Percentiles rank a stretch among this genome's conserved stretches.
Evolutionary conservation across 2,888 invertebrate genomes (phyloP).

Genomic region (Polydrusus tereticollis): DNA sequence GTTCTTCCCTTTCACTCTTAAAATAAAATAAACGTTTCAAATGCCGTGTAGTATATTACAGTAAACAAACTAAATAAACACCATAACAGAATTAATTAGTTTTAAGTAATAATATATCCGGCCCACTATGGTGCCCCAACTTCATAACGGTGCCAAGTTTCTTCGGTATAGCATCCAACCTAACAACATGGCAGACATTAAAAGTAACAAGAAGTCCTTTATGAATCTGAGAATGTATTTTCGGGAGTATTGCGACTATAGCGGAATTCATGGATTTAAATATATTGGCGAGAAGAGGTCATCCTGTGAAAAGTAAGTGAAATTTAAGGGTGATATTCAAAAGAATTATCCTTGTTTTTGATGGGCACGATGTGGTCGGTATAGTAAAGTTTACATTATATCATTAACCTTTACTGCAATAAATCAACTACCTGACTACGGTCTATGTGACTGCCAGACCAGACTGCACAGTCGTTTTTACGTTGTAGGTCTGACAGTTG

Average conservation of each 20-base stretch:
- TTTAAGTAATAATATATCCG: not conserved
- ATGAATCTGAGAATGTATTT: constrained; percentile 48
- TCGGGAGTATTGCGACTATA: constrained; percentile 60
- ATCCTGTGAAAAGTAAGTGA: constrained; percentile 57
- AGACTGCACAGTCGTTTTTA: too few relatives aligned
- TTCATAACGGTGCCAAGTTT: constrained; percentile 16
- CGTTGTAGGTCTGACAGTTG: too few relatives aligned
- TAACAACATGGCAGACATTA: constrained; percentile 46
- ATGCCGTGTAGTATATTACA: not conserved
- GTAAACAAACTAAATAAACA: not conserved
- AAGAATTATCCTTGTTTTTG: too few relatives aligned
- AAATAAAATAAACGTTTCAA: not conserved
- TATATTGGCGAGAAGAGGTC: constrained; percentile 61
- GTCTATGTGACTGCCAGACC: too few relatives aligned
- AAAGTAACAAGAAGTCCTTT: constrained; percentile 38
- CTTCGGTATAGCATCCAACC: constrained; percentile 23
- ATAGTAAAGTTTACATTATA: too few relatives aligned
- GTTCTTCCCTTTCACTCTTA: too few relatives aligned
- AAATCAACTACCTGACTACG: too few relatives aligned
- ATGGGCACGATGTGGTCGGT: too few relatives aligned
- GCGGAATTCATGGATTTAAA: constrained; percentile 62
- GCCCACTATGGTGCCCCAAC: not conserved
- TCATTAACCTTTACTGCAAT: too few relatives aligned
- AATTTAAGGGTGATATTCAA: not conserved
- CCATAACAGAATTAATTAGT: not conserved